These are phyloP conservation scores for Anhinga anhinga DNA, from an alignment of 2,113 vertebrate genomes.

Conservation along the genomic window DNA sequence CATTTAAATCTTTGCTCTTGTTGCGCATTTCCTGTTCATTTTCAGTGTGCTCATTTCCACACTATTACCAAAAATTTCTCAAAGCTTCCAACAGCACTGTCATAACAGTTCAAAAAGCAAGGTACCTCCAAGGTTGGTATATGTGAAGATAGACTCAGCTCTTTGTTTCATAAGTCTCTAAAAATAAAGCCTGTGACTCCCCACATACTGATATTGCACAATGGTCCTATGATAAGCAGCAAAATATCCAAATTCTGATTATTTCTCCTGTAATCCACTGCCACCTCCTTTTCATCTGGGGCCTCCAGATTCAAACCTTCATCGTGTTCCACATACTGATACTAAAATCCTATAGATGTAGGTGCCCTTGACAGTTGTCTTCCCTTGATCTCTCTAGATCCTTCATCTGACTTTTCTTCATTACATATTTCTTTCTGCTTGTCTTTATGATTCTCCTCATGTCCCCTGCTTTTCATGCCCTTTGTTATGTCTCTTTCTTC, in stretches of 20 bases:
- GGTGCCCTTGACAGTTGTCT: background rate
- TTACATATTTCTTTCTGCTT: background rate
- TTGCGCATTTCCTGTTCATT: background rate
- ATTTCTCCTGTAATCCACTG: background rate
- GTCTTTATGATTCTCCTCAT: background rate
- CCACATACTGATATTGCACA: background rate
- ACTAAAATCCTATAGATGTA: background rate
- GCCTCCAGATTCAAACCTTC: background rate
- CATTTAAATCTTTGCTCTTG: background rate
- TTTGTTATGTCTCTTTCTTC: background rate
- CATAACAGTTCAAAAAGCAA: background rate
- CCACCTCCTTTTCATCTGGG: background rate
- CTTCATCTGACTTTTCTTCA: background rate
- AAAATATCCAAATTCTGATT: background rate
- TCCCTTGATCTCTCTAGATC: background rate
- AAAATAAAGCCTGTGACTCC: background rate
- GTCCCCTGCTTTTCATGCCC: background rate
- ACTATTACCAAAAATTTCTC: background rate
- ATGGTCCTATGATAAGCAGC: background rate
- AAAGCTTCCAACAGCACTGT: background rate
- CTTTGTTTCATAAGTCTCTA: background rate
- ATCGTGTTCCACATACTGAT: accelerated
- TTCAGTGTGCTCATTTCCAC: background rate
- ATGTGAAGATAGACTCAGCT: background rate
- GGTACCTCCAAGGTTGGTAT: background rate